These are phyloP conservation scores for Celastrina argiolus DNA, from an alignment of 2,888 invertebrate genomes.

Conservation along the genomic window DNA sequence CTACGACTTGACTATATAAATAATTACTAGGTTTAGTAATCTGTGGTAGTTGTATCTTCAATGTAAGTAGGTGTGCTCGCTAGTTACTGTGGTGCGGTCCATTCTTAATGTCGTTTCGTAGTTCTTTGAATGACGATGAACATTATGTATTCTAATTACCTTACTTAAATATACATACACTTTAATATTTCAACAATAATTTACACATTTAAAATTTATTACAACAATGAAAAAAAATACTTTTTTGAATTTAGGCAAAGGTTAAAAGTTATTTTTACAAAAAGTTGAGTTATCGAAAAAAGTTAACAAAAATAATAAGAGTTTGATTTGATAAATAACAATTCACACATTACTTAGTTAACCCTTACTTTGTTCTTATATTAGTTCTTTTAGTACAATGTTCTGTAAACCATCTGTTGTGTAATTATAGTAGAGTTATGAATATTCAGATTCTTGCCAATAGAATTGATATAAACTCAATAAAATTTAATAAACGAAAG, in stretches of 20 bases:
- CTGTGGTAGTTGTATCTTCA: no score
- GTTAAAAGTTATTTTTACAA: not conserved
- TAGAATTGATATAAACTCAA: not conserved
- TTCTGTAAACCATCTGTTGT: not conserved
- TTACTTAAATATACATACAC: constrained; percentile 45
- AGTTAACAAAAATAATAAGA: not conserved
- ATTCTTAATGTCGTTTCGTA: constrained; percentile 34
- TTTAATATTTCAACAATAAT: constrained; percentile 51
- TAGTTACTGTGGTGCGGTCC: no score
- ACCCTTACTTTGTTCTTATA: not conserved
- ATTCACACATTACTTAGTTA: not conserved
- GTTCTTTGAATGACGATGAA: constrained; percentile 35
- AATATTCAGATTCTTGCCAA: not conserved
- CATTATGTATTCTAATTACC: constrained; percentile 40
- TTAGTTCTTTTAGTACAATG: not conserved
- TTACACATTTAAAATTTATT: constrained; percentile 42
- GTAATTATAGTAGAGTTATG: not conserved
- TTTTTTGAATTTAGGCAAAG: not conserved
- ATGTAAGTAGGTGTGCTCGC: no score
- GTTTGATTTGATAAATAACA: not conserved
- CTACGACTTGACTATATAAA: no score
- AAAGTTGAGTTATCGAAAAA: not conserved
- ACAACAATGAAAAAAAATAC: constrained; percentile 21
- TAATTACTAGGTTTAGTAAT: no score
- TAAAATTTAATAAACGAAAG: not conserved